Conservation (phyloP, 1,140 invertebrate species). For the Hycleus phaleratus region DNA sequence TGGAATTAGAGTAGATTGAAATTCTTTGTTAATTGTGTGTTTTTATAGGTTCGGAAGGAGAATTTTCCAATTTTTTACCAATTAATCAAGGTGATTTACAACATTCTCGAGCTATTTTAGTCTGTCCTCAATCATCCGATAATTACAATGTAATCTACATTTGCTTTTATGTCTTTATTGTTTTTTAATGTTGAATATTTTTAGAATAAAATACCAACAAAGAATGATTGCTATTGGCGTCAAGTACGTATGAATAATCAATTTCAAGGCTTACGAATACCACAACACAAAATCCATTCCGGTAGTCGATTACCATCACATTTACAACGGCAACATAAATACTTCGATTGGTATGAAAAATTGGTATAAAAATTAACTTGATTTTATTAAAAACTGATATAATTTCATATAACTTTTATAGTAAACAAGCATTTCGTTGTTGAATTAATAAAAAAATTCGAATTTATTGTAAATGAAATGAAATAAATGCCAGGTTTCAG, state of each 20-base stretch:
- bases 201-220: slow-evolving; percentile 25
- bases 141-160: slow-evolving; percentile 23
- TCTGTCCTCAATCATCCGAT: slow-evolving; percentile 30
- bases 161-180: not conserved
- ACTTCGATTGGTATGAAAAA: slow-evolving; percentile 25
- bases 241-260: slow-evolving; percentile 23
- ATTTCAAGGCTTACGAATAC: slow-evolving; percentile 7
- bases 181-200: slow-evolving; percentile 7
- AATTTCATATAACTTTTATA: slow-evolving; percentile 4
- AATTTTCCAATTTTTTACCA: slow-evolving; percentile 8
- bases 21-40: slow-evolving; percentile 15
- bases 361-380: not conserved
- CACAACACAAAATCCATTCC: slow-evolving; percentile 11
- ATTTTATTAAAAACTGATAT: slow-evolving; percentile 1
- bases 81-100: not conserved
- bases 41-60: slow-evolving; percentile 10
- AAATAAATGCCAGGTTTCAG: slow-evolving; percentile 4
- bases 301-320: slow-evolving; percentile 20
- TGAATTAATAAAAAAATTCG: slow-evolving; percentile 4
- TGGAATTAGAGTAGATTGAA: slow-evolving; percentile 33
- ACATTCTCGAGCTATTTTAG: slow-evolving; percentile 23
- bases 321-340: slow-evolving; percentile 18
- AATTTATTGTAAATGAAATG: slow-evolving; percentile 10
- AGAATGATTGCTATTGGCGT: slow-evolving; percentile 34
- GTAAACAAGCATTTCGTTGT: slow-evolving; percentile 4